A percentile compares a stretch with the other conserved stretches of the same genome.
phyloP scores from a whole-genome alignment of 2,888 invertebrate genomes.

The Aporophyla lueneburgensis region DNA sequence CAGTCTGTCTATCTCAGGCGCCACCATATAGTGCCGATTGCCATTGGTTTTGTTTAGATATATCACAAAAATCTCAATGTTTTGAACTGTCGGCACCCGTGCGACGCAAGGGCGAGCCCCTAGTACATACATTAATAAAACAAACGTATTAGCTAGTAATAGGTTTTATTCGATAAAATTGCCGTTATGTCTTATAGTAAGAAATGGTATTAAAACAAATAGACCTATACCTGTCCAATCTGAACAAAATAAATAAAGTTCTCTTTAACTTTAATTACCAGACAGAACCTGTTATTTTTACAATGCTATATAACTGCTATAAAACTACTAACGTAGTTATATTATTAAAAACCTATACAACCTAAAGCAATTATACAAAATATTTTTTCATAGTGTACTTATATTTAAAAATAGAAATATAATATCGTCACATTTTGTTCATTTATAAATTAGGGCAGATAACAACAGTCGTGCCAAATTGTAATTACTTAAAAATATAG shows the following conservation, averaged over 20 bases:
- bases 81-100: no score
- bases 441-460: slow-evolving; percentile 78
- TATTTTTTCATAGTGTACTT: slow-evolving; percentile 87
- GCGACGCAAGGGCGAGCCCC: background rate
- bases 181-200: slow-evolving; percentile 81
- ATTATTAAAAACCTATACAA: slow-evolving; percentile 85
- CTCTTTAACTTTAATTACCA: slow-evolving; percentile 80
- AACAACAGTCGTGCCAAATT: slow-evolving; percentile 69
- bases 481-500: slow-evolving; percentile 60
- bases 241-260: slow-evolving; percentile 87
- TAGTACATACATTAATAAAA: slow-evolving; percentile 46
- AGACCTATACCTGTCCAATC: slow-evolving; percentile 80
- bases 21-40: background rate
- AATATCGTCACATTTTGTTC: slow-evolving; percentile 87
- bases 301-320: slow-evolving; percentile 81
- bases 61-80: background rate
- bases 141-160: slow-evolving; percentile 71
- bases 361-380: slow-evolving; percentile 90
- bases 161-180: slow-evolving; percentile 82
- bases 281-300: slow-evolving; percentile 85
- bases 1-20: background rate
- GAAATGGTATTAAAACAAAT: slow-evolving; percentile 81
- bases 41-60: background rate
- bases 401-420: slow-evolving; percentile 82
- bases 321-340: slow-evolving; percentile 79